Conservation (phyloP, 1,140 invertebrate species). For the Papilio aristodemus region DNA sequence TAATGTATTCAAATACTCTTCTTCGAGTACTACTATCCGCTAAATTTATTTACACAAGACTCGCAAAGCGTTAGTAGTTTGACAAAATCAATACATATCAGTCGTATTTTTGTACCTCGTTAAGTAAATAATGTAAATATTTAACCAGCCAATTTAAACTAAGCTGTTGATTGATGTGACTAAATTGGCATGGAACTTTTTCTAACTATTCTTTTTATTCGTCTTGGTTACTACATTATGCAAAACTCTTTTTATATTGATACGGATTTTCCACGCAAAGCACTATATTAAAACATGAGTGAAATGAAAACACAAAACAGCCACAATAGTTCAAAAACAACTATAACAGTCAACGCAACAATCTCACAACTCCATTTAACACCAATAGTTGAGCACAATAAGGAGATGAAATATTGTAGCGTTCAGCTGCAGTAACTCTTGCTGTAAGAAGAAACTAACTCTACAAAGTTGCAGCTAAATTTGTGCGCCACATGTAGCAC, state of each 20-base stretch:
- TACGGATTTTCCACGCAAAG: neutral
- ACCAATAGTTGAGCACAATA: slow-evolving; percentile 29
- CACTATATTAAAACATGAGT: slow-evolving; percentile 16
- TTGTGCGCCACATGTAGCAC: slow-evolving; percentile 74
- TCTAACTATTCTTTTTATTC: neutral
- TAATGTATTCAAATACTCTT: neutral
- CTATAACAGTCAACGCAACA: slow-evolving; percentile 35
- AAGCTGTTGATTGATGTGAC: neutral
- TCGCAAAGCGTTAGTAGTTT: neutral
- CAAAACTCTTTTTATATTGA: neutral
- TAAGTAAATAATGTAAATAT: slow-evolving; percentile 1
- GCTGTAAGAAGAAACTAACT: slow-evolving; percentile 41
- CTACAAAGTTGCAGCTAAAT: slow-evolving; percentile 58
- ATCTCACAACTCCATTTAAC: slow-evolving; percentile 37
- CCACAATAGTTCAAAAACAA: slow-evolving; percentile 32
- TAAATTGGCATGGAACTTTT: neutral
- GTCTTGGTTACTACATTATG: neutral
- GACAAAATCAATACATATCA: neutral
- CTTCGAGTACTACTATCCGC: neutral
- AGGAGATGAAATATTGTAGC: slow-evolving; percentile 39
- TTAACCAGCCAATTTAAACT: neutral
- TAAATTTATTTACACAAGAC: too few species aligned
- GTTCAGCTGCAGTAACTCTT: slow-evolving; percentile 32
- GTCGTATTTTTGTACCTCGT: neutral
- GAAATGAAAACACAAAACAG: slow-evolving; percentile 31